phyloP scores from a whole-genome alignment of 2,113 vertebrate genomes.

The Pterocles orientalis region DNA sequence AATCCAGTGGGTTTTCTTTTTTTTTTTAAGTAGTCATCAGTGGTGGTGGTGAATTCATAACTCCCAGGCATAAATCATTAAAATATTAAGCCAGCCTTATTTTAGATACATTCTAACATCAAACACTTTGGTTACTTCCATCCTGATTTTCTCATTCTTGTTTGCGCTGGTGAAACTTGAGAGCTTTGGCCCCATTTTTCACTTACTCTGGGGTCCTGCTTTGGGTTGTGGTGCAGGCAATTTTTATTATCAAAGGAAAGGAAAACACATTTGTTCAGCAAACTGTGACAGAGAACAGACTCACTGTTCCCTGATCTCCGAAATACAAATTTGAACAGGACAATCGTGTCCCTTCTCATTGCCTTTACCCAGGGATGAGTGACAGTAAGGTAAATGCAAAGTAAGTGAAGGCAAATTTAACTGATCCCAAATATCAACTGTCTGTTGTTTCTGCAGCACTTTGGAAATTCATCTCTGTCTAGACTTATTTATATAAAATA shows the following conservation, averaged over 20 bases:
- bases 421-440: not conserved
- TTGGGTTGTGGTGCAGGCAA: not conserved
- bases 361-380: not conserved
- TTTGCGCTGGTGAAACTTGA: not conserved
- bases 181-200: not conserved
- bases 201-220: not conserved
- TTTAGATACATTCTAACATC: not conserved
- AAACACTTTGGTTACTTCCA: not conserved
- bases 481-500: not conserved
- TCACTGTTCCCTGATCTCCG: not conserved
- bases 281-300: not conserved
- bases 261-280: not conserved
- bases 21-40: not conserved
- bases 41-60: not conserved
- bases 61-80: not conserved
- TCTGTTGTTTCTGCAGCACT: not conserved
- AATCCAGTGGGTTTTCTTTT: not conserved
- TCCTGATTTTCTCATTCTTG: not conserved
- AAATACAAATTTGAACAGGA: not conserved
- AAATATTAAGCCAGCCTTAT: not conserved
- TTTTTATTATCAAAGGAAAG: not conserved
- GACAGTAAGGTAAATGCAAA: not conserved
- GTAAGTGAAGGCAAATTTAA: not conserved
- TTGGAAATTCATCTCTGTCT: not conserved
- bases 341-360: not conserved